Base-by-base conservation (phyloP, 2,888 invertebrate species). In the Mesoligia furuncula region DNA sequence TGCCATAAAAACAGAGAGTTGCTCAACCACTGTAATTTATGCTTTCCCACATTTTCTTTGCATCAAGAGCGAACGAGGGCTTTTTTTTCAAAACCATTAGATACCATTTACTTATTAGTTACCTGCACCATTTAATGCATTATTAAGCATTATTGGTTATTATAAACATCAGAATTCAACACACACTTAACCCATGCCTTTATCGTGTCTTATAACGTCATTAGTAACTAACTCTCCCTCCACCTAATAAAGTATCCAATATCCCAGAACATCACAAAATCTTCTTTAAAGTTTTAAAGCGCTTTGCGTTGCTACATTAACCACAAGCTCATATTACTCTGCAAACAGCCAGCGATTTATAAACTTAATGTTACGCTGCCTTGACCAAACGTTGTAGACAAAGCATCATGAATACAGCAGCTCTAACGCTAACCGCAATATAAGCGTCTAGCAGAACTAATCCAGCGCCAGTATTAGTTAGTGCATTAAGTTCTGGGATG, bases 301-400 rank as follows among this genome's bases (percentile, higher is more conserved):
- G 73, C 66, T 82, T 51, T 57, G 39, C 45, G 65, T 20, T 73
- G 72, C 62, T 61, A 39, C 85, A 84, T 84, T 85, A 72, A 64
- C 74, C 78, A 73, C 74, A 62, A 72, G 51, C 70, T 70, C 51
- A 27, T 42, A 64, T 75, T 65, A 79, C 39, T 31, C n/a, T 62
- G 24, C 17, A 78, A 62, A 82, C 75, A 82, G 86, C 65, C 15
- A 51, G 66, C 69, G 64, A 81, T 82, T 77, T 85, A 82, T 78
- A 73, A 66, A 75, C 68, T 77, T 74, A 82, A 82, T 82, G 61
- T 61, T 64, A 68, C 67, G n/a, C 48, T 69, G 68, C 57, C n/a
- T 69, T 75, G 59, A 77, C 78, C 62, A 70, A 85, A 65, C 42
- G n/a, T 48, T 54, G 59, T 48, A 76, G 57, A 74, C 83, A 69